These are phyloP conservation scores for Falco punctatus DNA, from an alignment of 2,113 vertebrate species.

Conservation along the genomic window DNA sequence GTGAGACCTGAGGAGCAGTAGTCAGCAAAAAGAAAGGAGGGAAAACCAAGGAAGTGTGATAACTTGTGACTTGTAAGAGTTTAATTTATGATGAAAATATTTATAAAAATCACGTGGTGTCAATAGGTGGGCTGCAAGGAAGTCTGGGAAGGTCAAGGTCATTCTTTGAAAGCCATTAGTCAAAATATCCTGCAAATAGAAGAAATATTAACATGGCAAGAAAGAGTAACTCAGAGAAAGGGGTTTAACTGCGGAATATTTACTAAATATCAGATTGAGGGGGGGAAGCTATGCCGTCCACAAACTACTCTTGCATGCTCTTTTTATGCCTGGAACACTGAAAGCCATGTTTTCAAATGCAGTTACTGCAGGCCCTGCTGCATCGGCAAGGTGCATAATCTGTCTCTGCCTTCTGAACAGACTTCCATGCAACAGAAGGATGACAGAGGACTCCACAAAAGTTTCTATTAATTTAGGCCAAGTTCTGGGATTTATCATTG, in stretches of 20 bases:
- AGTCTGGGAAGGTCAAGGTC: not conserved
- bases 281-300: not conserved
- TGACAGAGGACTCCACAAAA: not conserved
- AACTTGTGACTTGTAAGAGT: not conserved
- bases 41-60: not conserved
- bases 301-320: not conserved
- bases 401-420: not conserved
- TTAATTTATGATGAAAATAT: not conserved
- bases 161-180: not conserved
- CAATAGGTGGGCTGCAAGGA: not conserved
- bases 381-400: not conserved
- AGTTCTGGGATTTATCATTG: not conserved
- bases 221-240: not conserved
- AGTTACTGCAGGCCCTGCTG: not conserved
- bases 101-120: not conserved
- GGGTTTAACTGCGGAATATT: not conserved
- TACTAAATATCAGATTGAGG: not conserved
- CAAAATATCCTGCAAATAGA: not conserved
- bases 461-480: not conserved
- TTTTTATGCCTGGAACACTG: not conserved
- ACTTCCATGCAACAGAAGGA: fast-evolving
- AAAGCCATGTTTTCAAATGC: not conserved
- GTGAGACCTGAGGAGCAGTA: not conserved
- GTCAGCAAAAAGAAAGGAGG: not conserved
- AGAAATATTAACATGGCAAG: not conserved